A percentile compares a stretch with the other conserved stretches of the same genome.
Evolutionary conservation across 2,113 vertebrate species (phyloP).

Genomic region (Pungitius pungitius): DNA sequence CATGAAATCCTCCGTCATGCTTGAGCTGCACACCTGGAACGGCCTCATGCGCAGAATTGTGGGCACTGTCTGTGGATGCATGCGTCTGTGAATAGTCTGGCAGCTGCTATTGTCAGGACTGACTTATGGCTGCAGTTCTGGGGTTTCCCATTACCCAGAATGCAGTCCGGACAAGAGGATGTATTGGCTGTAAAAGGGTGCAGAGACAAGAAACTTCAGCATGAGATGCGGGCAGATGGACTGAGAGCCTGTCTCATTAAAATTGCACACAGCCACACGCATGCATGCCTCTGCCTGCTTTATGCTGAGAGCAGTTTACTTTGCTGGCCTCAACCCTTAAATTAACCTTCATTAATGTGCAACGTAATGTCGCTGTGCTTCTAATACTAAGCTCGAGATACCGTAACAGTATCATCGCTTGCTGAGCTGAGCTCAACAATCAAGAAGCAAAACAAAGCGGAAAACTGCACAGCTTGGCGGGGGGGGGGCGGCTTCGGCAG

Average conservation of each 20-base stretch:
- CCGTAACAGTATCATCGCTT: not conserved
- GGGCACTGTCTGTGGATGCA: not conserved
- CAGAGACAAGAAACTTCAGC: constrained; percentile 41
- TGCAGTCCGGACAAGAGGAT: constrained; percentile 48
- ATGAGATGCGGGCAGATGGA: constrained; percentile 23
- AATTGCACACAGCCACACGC: constrained; percentile 25
- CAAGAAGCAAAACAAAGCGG: constrained; percentile 9
- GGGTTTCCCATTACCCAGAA: constrained; percentile 67
- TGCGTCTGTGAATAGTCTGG: not conserved
- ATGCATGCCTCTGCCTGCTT: constrained; percentile 2
- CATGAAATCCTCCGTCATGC: constrained; percentile 49
- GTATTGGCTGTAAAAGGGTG: constrained; percentile 26
- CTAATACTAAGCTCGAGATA: not conserved
- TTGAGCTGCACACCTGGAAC: constrained; percentile 1
- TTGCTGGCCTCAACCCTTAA: not conserved
- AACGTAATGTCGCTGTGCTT: not conserved
- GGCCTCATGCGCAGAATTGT: constrained; percentile 13
- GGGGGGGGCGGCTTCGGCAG: constrained; percentile 14
- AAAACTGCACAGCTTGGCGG: constrained; percentile 11
- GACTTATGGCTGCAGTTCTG: constrained; percentile 61
- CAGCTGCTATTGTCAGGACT: constrained; percentile 36
- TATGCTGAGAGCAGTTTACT: constrained; percentile 2
- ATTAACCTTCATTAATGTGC: not conserved
- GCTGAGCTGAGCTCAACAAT: constrained; percentile 4
- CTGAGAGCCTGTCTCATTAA: constrained; percentile 17